Evolutionary conservation across 35 echinoderm and acorn worm species (phyloP).

Genomic region (Eucidaris tribuloides): DNA sequence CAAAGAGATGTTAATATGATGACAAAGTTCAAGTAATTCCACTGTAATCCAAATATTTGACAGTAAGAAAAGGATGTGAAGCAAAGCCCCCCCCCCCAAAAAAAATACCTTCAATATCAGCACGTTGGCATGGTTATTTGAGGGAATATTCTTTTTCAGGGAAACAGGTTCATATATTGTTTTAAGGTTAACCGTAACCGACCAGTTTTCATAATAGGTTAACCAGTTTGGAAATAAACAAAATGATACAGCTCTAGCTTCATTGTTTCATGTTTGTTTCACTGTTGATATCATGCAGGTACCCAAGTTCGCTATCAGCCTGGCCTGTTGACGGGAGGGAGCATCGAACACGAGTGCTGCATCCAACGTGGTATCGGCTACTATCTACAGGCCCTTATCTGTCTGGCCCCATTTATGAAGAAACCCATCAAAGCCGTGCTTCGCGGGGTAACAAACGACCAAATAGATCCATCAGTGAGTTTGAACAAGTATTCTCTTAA

Average conservation of each 20-base stretch:
- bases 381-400: slow-evolving; percentile 76
- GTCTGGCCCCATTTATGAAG: slow-evolving; percentile 88
- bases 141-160: neutral
- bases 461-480: slow-evolving; percentile 91
- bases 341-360: slow-evolving; percentile 85
- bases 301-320: slow-evolving; percentile 82
- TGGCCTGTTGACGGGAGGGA: slow-evolving; percentile 75
- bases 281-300: slow-evolving; percentile 56
- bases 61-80: too few relatives aligned
- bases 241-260: neutral
- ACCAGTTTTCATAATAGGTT: too few relatives aligned
- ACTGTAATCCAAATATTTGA: too few relatives aligned
- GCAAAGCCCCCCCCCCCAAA: too few relatives aligned
- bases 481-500: too few relatives aligned
- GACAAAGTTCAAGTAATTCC: too few relatives aligned
- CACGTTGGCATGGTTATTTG: neutral
- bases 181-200: too few relatives aligned
- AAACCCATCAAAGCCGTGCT: slow-evolving; percentile 86
- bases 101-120: too few relatives aligned
- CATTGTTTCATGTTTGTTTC: neutral
- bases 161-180: neutral
- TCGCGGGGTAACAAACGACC: slow-evolving; percentile 81
- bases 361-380: slow-evolving; percentile 77
- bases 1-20: too few relatives aligned
- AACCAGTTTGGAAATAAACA: too few relatives aligned